These are phyloP conservation scores for Gadopsis bispinosus DNA, from an alignment of 2,797 vertebrate species.

Conservation along the genomic window DNA sequence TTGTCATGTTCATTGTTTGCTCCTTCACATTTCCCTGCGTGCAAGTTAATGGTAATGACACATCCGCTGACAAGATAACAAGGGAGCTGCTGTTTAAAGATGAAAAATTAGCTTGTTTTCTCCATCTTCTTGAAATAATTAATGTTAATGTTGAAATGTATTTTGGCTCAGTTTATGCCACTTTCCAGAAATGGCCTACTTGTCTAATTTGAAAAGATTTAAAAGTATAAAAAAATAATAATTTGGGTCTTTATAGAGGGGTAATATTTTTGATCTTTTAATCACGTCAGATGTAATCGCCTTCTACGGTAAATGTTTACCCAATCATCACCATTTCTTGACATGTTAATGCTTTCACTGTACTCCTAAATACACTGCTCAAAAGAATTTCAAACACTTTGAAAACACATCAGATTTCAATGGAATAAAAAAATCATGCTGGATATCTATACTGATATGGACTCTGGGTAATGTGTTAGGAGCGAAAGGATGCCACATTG, in stretches of 20 bases:
- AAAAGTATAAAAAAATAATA: slow-evolving; percentile 11
- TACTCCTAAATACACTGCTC: neutral
- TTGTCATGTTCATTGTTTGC: slow-evolving; percentile 80
- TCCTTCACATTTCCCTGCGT: slow-evolving; percentile 62
- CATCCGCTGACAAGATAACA: slow-evolving; percentile 70
- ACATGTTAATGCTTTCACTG: neutral
- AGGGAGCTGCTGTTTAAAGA: slow-evolving; percentile 65
- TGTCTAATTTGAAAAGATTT: slow-evolving; percentile 22
- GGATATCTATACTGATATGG: no score
- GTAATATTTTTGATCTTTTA: slow-evolving; percentile 34
- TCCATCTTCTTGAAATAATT: slow-evolving; percentile 60
- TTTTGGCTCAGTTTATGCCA: slow-evolving; percentile 27
- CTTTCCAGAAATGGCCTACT: slow-evolving; percentile 28
- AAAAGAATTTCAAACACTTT: no score
- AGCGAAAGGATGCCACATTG: no score
- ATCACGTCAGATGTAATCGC: slow-evolving; percentile 22
- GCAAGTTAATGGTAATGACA: slow-evolving; percentile 68
- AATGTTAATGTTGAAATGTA: slow-evolving; percentile 51
- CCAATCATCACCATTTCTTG: neutral
- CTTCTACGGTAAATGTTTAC: neutral
- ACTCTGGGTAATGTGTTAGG: no score
- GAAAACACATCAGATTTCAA: no score
- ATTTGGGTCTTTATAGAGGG: slow-evolving; percentile 3
- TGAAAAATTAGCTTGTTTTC: slow-evolving; percentile 71
- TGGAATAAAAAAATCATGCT: no score